Evolutionary conservation across 2,888 invertebrate genomes (phyloP).

Genomic region (Seira musarum): DNA sequence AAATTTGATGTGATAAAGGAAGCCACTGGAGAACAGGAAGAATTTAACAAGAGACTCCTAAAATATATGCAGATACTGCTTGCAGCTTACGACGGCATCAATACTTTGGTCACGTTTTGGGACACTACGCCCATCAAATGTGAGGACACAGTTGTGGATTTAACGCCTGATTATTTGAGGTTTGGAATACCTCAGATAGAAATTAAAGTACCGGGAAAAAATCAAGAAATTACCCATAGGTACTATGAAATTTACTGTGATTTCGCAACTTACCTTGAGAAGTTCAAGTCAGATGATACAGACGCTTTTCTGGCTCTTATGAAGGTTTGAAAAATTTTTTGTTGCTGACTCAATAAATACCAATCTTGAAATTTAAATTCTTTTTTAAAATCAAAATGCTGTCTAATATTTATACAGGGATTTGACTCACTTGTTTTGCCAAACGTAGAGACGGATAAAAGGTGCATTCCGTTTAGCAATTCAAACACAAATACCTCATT

Average conservation of each 20-base stretch:
- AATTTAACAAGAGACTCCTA: constrained; percentile 78
- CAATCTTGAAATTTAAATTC: too few species aligned
- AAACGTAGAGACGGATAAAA: constrained; percentile 61
- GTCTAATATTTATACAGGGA: constrained; percentile 52
- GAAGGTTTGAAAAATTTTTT: constrained; percentile 52
- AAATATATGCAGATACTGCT: constrained; percentile 80
- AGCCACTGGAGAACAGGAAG: constrained; percentile 75
- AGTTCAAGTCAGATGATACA: constrained; percentile 81
- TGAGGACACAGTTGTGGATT: constrained; percentile 76
- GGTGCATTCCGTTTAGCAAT: constrained; percentile 48
- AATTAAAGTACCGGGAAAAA: constrained; percentile 57
- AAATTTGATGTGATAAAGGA: constrained; percentile 77
- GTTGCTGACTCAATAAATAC: not conserved
- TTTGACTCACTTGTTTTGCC: constrained; percentile 64
- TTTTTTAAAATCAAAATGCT: too few species aligned
- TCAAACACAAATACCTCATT: constrained; percentile 36
- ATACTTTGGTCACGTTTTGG: constrained; percentile 81
- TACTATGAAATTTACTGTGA: constrained; percentile 65
- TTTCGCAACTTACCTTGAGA: constrained; percentile 66
- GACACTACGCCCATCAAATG: constrained; percentile 75
- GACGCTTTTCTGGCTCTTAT: constrained; percentile 77
- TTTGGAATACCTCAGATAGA: constrained; percentile 69
- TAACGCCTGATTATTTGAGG: constrained; percentile 72
- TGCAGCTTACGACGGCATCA: constrained; percentile 78
- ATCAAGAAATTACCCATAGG: constrained; percentile 53